These are phyloP conservation scores for Grus americana DNA, from an alignment of 2,113 vertebrate species.

Conservation along the genomic window DNA sequence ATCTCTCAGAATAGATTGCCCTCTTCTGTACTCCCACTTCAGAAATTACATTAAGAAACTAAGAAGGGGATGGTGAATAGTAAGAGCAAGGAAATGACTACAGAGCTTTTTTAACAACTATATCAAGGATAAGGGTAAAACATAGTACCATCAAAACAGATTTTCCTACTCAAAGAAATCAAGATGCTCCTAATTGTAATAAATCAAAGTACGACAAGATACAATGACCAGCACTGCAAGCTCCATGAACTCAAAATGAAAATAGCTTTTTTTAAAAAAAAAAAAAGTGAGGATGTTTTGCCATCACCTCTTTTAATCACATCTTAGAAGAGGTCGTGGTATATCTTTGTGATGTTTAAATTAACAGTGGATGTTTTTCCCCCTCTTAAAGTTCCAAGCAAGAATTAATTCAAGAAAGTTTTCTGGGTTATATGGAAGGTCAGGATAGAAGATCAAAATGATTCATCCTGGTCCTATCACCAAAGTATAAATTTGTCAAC, in stretches of 20 bases:
- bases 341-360: background rate
- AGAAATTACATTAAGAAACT: background rate
- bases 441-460: background rate
- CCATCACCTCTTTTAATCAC: background rate
- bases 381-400: background rate
- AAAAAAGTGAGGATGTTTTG: background rate
- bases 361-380: background rate
- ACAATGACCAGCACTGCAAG: background rate
- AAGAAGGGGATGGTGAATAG: background rate
- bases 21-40: background rate
- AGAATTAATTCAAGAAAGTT: background rate
- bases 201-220: background rate
- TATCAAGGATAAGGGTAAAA: background rate
- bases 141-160: rapidly evolving
- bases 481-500: background rate
- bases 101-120: background rate
- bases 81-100: background rate
- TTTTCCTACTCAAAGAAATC: background rate
- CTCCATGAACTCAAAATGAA: background rate
- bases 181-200: background rate
- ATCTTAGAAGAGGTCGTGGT: background rate
- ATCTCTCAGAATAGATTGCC: background rate
- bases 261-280: background rate
- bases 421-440: background rate
- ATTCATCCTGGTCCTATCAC: background rate